Evolutionary conservation across 2,113 vertebrate species (phyloP).

Genomic region (Pollachius pollachius): DNA sequence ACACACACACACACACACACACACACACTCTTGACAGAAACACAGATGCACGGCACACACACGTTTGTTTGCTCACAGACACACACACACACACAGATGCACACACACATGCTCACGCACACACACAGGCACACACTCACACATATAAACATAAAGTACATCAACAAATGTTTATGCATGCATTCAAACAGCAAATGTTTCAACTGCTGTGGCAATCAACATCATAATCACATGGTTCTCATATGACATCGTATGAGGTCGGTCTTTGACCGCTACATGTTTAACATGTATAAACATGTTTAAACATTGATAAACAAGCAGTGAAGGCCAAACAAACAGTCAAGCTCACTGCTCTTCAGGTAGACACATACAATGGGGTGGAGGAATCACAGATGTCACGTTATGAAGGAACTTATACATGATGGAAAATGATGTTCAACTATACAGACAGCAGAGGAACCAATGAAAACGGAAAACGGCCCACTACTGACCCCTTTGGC

Average conservation of each 20-base stretch:
- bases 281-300: too few species aligned
- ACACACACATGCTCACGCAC: slow-evolving; percentile 12
- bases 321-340: not conserved
- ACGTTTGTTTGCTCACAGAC: not conserved
- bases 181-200: not conserved
- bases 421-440: slow-evolving; percentile 11
- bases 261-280: too few species aligned
- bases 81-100: slow-evolving; percentile 5
- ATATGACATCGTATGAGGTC: too few species aligned
- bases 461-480: too few species aligned
- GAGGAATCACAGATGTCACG: not conserved
- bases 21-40: too few species aligned
- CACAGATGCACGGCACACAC: not conserved
- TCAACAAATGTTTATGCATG: too few species aligned
- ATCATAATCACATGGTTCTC: too few species aligned
- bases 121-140: not conserved
- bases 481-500: too few species aligned
- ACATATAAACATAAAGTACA: not conserved
- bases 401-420: not conserved
- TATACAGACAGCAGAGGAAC: not conserved
- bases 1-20: not conserved
- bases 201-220: too few species aligned
- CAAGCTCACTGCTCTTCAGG: not conserved
- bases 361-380: not conserved
- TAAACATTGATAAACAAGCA: not conserved